phyloP scores from a whole-genome alignment of 92 coral and sea anemone genomes.

The Heteractis magnifica region DNA sequence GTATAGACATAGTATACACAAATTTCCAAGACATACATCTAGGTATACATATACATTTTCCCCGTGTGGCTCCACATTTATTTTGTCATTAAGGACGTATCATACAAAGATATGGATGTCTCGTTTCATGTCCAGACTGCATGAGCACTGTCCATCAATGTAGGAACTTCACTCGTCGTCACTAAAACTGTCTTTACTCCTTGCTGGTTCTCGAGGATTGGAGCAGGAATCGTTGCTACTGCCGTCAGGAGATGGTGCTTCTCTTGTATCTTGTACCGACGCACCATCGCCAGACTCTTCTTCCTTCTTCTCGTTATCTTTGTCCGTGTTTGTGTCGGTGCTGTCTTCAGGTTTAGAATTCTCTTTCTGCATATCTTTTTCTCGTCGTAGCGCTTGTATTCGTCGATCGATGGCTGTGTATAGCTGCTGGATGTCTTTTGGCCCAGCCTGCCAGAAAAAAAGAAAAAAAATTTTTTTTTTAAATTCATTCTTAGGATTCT shows the following conservation, averaged over 20 bases:
- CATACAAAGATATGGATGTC: too few relatives aligned
- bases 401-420: constrained; percentile 97
- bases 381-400: constrained; percentile 82
- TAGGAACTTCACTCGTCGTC: constrained; percentile 43
- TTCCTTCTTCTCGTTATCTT: constrained; percentile 57
- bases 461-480: background rate
- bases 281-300: constrained; percentile 47
- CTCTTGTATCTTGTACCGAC: constrained; percentile 16
- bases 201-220: constrained; percentile 24
- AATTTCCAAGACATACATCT: too few relatives aligned
- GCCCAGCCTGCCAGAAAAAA: constrained; percentile 64
- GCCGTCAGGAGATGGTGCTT: constrained; percentile 43
- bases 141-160: too few relatives aligned
- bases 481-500: background rate
- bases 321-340: constrained; percentile 42
- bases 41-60: too few relatives aligned
- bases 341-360: constrained; percentile 44
- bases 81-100: too few relatives aligned
- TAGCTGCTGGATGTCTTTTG: constrained; percentile 84
- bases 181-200: constrained; percentile 41
- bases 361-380: constrained; percentile 48
- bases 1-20: too few relatives aligned
- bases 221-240: constrained; percentile 64
- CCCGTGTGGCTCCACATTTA: too few relatives aligned
- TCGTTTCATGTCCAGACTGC: too few relatives aligned